Evolutionary conservation across 2,113 vertebrate species (phyloP), one percentile per base, ranked within the genome.

Genomic region (Solenodon paradoxus): DNA sequence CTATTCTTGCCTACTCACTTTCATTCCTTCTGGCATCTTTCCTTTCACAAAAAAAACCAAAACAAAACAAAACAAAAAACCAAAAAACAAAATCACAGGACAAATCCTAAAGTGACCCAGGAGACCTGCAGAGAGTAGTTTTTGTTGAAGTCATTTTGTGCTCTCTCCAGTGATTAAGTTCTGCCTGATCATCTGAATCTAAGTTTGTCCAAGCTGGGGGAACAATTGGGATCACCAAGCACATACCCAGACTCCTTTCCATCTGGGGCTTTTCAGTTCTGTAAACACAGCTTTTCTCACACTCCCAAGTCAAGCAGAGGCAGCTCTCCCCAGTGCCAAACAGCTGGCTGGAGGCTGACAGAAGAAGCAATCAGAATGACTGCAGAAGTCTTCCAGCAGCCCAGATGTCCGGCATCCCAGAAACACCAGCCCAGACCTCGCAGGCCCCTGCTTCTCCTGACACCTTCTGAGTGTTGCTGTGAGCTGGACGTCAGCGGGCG

Each of bases 371-470:
- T 16, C 28, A 38, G 30, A 66, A 42, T 45, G 7, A 59, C 24
- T 51, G 35, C 30, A 35, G 22, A 85, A 9, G 47, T 30, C 47
- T 51, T 57, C 16, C 40, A 47, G 38, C 9, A 13, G 53, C 69
- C 66, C 92, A 88, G 89, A 49, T 68, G 92, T 81, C 82, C 66
- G 66, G 47, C 49, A 30, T 95, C 86, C 71, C 3, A 8, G 79
- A 93, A 35, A 82, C 82, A 71, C 92, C 71, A 24, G 1, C 6
- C 0, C 0, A 1, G 30, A 26, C 45, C 66, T 20, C n/a, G 16
- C 92, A 89, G 71, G 84, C 35, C 47, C 89, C 91, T 89, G 96
- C 95, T 95, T 95, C 92, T 79, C 92, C 88, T 57, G 59, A 97
- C 90, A 92, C 84, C n/a, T 95, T 97, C 19, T 12, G 64, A 85